phyloP scores from a whole-genome alignment of 2,888 invertebrate genomes.

The Melipona beecheii region DNA sequence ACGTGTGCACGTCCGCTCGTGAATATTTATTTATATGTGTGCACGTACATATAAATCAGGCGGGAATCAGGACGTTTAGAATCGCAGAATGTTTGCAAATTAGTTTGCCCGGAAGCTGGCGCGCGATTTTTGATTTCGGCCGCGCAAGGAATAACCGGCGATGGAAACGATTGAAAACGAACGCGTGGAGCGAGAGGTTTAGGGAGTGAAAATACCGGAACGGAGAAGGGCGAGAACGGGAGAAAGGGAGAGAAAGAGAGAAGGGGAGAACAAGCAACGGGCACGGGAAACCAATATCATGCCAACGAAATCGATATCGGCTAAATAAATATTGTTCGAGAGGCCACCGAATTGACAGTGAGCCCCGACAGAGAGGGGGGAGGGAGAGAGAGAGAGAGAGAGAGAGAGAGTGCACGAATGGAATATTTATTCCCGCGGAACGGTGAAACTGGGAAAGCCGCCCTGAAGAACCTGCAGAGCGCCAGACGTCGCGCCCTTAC shows the following conservation, averaged over 20 bases:
- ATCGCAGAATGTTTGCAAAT: conserved; percentile 35
- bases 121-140: conserved; percentile 29
- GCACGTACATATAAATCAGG: not conserved
- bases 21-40: too few species aligned
- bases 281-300: conserved; percentile 67
- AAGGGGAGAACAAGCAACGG: conserved; percentile 44
- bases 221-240: not conserved
- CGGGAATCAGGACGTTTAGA: not conserved
- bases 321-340: conserved; percentile 71
- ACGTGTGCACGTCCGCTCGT: too few species aligned
- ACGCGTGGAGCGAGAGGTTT: conserved; percentile 14
- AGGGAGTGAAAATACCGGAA: conserved; percentile 20
- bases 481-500: conserved; percentile 15
- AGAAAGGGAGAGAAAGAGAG: not conserved
- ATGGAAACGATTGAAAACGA: conserved; percentile 2
- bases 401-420: conserved; percentile 38
- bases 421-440: conserved; percentile 61
- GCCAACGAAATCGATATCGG: conserved; percentile 67
- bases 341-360: conserved; percentile 64
- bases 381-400: not conserved
- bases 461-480: not conserved
- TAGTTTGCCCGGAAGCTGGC: not conserved
- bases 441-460: conserved; percentile 40
- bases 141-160: conserved; percentile 32
- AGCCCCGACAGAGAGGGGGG: conserved; percentile 13